Evolutionary conservation across 2,888 invertebrate genomes (phyloP).

Genomic region (Drosophila aldrichi): DNA sequence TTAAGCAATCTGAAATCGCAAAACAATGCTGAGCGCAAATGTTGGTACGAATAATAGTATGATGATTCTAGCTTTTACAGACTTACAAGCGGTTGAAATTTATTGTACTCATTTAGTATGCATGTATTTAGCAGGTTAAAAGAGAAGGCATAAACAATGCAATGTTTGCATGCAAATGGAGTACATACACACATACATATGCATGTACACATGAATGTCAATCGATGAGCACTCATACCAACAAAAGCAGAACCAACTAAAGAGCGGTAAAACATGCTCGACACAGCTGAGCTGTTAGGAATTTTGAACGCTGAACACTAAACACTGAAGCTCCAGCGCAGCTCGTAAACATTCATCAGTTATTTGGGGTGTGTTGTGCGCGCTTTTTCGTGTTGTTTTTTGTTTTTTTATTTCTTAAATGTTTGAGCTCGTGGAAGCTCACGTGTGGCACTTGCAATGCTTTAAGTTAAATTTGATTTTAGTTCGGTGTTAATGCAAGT

Average conservation of each 20-base stretch:
- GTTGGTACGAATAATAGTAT: background rate
- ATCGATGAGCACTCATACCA: conserved; percentile 1
- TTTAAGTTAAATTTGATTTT: conserved; percentile 46
- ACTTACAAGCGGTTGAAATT: background rate
- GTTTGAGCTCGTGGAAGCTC: conserved; percentile 3
- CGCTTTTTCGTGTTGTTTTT: conserved; percentile 27
- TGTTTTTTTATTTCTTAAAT: conserved; percentile 19
- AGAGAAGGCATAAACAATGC: conserved; percentile 16
- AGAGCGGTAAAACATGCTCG: conserved; percentile 26
- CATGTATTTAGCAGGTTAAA: background rate
- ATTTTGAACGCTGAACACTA: conserved; percentile 18
- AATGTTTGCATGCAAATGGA: conserved; percentile 22
- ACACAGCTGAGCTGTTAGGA: conserved; percentile 54
- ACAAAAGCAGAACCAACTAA: conserved; percentile 4
- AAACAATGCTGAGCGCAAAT: background rate
- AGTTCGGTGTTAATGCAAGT: background rate
- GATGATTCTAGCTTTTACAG: too few species aligned
- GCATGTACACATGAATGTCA: background rate
- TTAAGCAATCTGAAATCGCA: background rate
- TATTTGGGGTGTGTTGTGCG: conserved; percentile 52
- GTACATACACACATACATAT: background rate
- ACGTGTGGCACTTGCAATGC: conserved; percentile 42
- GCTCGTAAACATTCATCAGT: conserved; percentile 59
- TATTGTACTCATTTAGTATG: background rate
- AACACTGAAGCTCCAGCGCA: conserved; percentile 30